Percentiles rank a stretch among this genome's conserved stretches.
Evolutionary conservation across 2,797 vertebrate genomes (phyloP).

Genomic region (Meda fulgida): DNA sequence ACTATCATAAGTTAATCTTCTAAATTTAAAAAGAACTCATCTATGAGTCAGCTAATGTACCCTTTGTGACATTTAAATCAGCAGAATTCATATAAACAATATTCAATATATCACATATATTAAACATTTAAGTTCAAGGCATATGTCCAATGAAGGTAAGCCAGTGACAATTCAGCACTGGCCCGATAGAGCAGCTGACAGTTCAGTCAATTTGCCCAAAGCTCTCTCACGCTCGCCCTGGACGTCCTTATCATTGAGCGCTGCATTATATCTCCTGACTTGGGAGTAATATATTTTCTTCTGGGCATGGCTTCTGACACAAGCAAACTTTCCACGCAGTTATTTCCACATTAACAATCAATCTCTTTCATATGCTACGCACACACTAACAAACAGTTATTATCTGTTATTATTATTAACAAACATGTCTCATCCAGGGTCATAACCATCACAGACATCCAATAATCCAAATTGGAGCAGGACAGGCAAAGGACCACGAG

Average conservation of each 20-base stretch:
- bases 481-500: not conserved
- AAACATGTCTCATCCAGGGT: not conserved
- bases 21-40: not conserved
- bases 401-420: no score
- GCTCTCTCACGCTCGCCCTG: not conserved
- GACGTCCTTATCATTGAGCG: not conserved
- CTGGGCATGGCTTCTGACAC: not conserved
- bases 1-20: not conserved
- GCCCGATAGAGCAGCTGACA: not conserved
- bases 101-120: not conserved
- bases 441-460: no score
- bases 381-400: not conserved
- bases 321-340: not conserved
- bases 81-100: not conserved
- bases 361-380: not conserved
- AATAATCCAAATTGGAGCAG: not conserved
- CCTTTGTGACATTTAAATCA: not conserved
- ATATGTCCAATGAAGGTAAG: not conserved
- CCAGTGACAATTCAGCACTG: not conserved
- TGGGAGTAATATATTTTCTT: not conserved
- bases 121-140: not conserved
- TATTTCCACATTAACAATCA: not conserved
- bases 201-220: not conserved
- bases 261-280: conserved; percentile 10
- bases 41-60: not conserved